A percentile compares a stretch with the other conserved stretches of the same genome.
Evolutionary conservation across 2,113 vertebrate species (phyloP).

Genomic region (Crocuta crocuta): DNA sequence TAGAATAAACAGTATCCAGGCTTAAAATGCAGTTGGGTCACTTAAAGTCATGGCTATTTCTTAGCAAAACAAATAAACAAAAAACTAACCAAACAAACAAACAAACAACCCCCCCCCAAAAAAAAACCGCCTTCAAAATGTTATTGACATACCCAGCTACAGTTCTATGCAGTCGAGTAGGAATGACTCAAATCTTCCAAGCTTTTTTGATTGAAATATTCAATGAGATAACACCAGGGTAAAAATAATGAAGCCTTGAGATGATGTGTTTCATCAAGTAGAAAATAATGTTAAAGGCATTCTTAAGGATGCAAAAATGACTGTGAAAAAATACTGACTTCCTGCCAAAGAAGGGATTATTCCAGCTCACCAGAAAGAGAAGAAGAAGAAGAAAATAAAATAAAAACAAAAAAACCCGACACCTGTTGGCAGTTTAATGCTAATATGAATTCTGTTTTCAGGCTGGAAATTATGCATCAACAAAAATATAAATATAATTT

Average conservation of each 20-base stretch:
- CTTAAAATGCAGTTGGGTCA: constrained; percentile 65
- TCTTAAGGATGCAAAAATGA: constrained; percentile 83
- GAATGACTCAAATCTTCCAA: constrained; percentile 75
- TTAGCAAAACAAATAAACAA: neutral
- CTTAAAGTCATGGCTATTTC: constrained; percentile 71
- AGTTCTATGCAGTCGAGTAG: constrained; percentile 58
- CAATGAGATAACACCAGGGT: constrained; percentile 86
- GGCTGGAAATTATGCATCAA: constrained; percentile 84
- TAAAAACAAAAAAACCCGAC: constrained; percentile 33
- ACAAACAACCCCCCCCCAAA: no score
- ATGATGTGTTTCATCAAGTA: constrained; percentile 85
- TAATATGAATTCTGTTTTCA: constrained; percentile 82
- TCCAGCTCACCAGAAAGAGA: constrained; percentile 72
- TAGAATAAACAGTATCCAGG: constrained; percentile 62
- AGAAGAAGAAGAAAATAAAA: neutral
- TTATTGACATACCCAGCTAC: constrained; percentile 17
- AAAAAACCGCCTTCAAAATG: constrained; percentile 65
- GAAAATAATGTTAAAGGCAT: constrained; percentile 87
- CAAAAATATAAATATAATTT: constrained; percentile 84
- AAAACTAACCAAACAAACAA: no score
- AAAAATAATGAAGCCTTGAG: constrained; percentile 86
- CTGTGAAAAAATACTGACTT: constrained; percentile 80
- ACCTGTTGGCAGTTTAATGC: constrained; percentile 84
- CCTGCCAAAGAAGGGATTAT: constrained; percentile 84
- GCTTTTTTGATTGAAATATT: constrained; percentile 86